Conservation (phyloP, 2,888 invertebrate species). For the Villa cingulata region DNA sequence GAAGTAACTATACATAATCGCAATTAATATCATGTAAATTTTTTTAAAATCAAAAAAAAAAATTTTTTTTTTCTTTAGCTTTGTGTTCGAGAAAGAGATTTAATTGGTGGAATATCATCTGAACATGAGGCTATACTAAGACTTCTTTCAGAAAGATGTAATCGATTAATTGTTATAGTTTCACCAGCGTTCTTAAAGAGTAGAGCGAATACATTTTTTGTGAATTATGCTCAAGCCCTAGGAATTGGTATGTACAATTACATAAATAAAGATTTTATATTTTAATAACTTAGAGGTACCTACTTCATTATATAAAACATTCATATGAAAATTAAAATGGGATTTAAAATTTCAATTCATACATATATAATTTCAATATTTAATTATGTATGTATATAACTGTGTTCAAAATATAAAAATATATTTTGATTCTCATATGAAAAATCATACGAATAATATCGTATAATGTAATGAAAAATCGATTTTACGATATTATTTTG, state of each 20-base stretch:
- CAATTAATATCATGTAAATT: too few relatives aligned
- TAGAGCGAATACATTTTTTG: slow-evolving; percentile 60
- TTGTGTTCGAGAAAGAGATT: slow-evolving; percentile 59
- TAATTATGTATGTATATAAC: too few relatives aligned
- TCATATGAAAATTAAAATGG: background rate
- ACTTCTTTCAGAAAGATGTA: slow-evolving; percentile 63
- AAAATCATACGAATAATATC: too few relatives aligned
- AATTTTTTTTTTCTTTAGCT: slow-evolving; percentile 43
- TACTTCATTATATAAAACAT: too few relatives aligned
- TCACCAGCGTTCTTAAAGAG: slow-evolving; percentile 65
- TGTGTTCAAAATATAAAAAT: too few relatives aligned
- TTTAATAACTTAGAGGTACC: background rate
- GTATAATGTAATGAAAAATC: too few relatives aligned
- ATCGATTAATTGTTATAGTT: slow-evolving; percentile 61
- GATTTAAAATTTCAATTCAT: background rate
- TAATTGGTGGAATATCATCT: slow-evolving; percentile 54
- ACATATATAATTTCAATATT: background rate
- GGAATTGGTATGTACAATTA: slow-evolving; percentile 53
- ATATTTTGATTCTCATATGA: too few relatives aligned
- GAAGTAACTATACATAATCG: too few relatives aligned
- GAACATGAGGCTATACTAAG: slow-evolving; percentile 58
- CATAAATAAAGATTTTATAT: background rate
- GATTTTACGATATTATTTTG: too few relatives aligned
- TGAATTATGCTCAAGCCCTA: slow-evolving; percentile 65
- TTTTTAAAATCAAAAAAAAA: too few relatives aligned